These are phyloP conservation scores for Drosophila pandora DNA, from an alignment of 1,140 invertebrate species.

Conservation along the genomic window DNA sequence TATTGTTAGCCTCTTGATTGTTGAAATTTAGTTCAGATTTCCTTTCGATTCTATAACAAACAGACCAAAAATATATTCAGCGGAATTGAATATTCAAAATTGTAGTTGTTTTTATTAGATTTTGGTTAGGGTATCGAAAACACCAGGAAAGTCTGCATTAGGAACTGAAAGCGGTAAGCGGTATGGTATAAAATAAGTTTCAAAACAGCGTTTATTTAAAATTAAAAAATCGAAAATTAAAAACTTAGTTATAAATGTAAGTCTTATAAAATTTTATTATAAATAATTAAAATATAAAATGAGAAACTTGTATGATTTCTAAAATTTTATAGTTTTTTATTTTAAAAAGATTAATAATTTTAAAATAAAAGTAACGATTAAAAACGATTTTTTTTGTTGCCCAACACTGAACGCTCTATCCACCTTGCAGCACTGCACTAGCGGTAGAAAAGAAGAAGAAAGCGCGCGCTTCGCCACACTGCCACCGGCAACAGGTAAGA, in stretches of 20 bases:
- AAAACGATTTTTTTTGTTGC: background rate
- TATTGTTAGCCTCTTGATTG: background rate
- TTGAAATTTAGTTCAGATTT: background rate
- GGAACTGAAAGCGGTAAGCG: background rate
- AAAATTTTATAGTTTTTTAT: no score
- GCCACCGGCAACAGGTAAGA: conserved; percentile 12
- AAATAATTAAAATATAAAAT: no score
- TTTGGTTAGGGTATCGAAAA: background rate
- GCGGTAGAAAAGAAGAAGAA: conserved; percentile 1
- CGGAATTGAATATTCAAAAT: conserved; percentile 2
- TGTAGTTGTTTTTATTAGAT: background rate
- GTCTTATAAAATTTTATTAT: no score
- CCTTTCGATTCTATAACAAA: background rate
- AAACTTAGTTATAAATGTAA: no score
- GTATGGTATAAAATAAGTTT: background rate
- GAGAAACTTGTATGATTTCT: no score
- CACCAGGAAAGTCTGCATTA: background rate
- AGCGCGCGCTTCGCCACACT: conserved; percentile 10
- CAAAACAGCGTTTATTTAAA: no score
- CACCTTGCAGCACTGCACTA: background rate
- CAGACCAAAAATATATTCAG: conserved; percentile 1
- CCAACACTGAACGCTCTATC: background rate
- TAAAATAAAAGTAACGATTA: no score
- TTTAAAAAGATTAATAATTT: no score
- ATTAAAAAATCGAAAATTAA: no score